These are phyloP conservation scores for Agrotis ipsilon DNA, from an alignment of 2,888 invertebrate species.

Conservation along the genomic window DNA sequence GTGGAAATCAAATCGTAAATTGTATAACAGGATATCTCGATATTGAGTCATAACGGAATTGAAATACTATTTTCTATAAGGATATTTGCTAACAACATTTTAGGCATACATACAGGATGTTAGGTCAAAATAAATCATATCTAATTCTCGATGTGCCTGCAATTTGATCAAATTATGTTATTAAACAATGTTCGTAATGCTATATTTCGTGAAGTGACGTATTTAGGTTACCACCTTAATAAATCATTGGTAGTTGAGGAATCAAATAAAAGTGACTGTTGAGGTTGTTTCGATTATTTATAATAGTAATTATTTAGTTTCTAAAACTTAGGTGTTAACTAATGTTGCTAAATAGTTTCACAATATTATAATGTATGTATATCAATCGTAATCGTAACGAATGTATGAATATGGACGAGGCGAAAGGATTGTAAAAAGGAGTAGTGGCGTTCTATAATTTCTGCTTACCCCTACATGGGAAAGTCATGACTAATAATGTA, in stretches of 20 bases:
- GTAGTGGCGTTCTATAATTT: no score
- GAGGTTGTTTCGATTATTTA: slow-evolving; percentile 44
- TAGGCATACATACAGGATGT: slow-evolving; percentile 31
- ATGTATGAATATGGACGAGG: no score
- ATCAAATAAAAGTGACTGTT: slow-evolving; percentile 17
- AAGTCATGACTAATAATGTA: no score
- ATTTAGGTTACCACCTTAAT: slow-evolving; percentile 51
- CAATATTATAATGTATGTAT: background rate
- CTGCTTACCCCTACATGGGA: no score
- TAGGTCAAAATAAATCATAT: slow-evolving; percentile 51
- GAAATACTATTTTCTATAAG: slow-evolving; percentile 46
- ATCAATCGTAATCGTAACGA: background rate
- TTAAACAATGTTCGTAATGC: slow-evolving; percentile 39
- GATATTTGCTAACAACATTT: slow-evolving; percentile 52
- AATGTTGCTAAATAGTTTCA: background rate
- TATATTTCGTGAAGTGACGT: slow-evolving; percentile 35
- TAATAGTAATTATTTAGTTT: slow-evolving; percentile 46
- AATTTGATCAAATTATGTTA: slow-evolving; percentile 56
- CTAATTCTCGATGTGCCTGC: slow-evolving; percentile 20
- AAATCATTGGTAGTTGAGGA: slow-evolving; percentile 38
- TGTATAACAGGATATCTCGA: slow-evolving; percentile 29
- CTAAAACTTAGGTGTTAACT: slow-evolving; percentile 27
- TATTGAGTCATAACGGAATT: slow-evolving; percentile 51
- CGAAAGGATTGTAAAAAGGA: no score
- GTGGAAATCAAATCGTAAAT: slow-evolving; percentile 9